phyloP scores from a whole-genome alignment of 2,888 invertebrate genomes.

The Drosophila phalerata region DNA sequence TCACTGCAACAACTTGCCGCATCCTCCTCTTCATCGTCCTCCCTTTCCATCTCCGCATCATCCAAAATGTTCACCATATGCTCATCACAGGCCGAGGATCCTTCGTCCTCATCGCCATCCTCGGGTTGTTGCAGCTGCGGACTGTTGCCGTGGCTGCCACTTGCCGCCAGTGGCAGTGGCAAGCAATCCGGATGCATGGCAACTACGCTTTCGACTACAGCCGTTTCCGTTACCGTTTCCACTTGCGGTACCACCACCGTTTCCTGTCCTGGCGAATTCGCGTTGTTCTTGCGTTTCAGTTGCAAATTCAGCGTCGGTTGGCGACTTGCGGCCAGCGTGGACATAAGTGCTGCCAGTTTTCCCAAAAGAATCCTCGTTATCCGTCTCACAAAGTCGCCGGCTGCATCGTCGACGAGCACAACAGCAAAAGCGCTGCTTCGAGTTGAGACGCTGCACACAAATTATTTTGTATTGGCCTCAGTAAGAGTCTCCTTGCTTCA shows the following conservation, averaged over 20 bases:
- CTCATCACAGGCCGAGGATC: conserved; percentile 55
- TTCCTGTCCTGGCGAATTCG: conserved; percentile 5
- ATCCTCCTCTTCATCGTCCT: conserved; percentile 70
- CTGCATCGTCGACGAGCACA: neutral
- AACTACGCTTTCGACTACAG: conserved; percentile 16
- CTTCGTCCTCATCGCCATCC: conserved; percentile 47
- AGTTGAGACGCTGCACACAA: no score
- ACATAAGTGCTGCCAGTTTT: conserved; percentile 65
- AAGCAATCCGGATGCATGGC: conserved; percentile 85
- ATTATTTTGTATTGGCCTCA: no score
- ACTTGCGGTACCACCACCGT: conserved; percentile 27
- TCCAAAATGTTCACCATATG: conserved; percentile 57
- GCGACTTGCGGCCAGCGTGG: conserved; percentile 78
- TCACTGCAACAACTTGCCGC: conserved; percentile 90
- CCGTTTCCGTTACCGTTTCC: conserved; percentile 21
- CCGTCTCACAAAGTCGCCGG: neutral
- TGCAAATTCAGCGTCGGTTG: conserved; percentile 69
- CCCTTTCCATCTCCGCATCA: conserved; percentile 38
- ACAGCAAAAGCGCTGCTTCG: no score
- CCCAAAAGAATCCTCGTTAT: neutral
- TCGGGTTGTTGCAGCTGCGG: conserved; percentile 71
- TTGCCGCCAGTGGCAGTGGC: conserved; percentile 72
- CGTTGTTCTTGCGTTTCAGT: conserved; percentile 39
- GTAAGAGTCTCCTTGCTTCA: no score
- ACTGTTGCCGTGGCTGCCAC: conserved; percentile 78